Conservation (phyloP, 1,140 invertebrate species). For the Drosophila melanogaster region DNA sequence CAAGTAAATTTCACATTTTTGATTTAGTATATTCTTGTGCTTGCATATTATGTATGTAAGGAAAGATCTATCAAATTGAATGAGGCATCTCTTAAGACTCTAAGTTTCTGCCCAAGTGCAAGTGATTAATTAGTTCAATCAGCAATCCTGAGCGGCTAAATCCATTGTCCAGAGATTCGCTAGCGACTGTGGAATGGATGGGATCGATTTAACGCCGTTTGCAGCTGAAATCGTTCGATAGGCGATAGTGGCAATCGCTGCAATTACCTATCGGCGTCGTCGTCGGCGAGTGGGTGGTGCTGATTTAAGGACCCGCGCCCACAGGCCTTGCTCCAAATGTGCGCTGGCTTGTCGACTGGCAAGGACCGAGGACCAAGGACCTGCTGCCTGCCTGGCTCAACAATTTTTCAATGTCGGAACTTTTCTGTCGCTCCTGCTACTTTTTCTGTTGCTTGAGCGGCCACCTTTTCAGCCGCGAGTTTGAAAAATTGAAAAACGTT, state of each 20-base stretch:
- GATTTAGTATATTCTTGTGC: too few species aligned
- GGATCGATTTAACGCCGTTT: slow-evolving; percentile 5
- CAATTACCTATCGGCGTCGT: slow-evolving; percentile 18
- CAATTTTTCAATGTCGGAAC: slow-evolving; percentile 81
- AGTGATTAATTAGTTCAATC: slow-evolving; percentile 1
- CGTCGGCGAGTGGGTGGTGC: not conserved
- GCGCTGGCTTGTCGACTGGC: slow-evolving; percentile 5
- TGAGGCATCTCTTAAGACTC: too few species aligned
- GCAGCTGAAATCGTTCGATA: slow-evolving; percentile 2
- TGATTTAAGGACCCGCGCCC: slow-evolving; percentile 14
- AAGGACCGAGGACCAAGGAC: not conserved
- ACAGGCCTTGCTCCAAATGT: slow-evolving; percentile 20
- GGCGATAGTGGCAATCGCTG: slow-evolving; percentile 10
- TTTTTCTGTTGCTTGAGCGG: not conserved
- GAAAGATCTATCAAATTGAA: too few species aligned
- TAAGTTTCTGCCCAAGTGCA: not conserved
- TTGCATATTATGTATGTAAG: too few species aligned
- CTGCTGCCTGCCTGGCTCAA: slow-evolving; percentile 35
- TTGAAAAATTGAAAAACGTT: slow-evolving; percentile 65
- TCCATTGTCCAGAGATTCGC: not conserved
- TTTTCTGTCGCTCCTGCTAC: slow-evolving; percentile 12
- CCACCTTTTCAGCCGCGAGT: slow-evolving; percentile 47
- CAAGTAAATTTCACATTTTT: too few species aligned
- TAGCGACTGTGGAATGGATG: not conserved
- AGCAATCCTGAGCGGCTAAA: not conserved